A percentile compares a stretch with the other conserved stretches of the same genome.
phyloP scores from a whole-genome alignment of 2,113 vertebrate genomes.

The Lepidothrix coronata region DNA sequence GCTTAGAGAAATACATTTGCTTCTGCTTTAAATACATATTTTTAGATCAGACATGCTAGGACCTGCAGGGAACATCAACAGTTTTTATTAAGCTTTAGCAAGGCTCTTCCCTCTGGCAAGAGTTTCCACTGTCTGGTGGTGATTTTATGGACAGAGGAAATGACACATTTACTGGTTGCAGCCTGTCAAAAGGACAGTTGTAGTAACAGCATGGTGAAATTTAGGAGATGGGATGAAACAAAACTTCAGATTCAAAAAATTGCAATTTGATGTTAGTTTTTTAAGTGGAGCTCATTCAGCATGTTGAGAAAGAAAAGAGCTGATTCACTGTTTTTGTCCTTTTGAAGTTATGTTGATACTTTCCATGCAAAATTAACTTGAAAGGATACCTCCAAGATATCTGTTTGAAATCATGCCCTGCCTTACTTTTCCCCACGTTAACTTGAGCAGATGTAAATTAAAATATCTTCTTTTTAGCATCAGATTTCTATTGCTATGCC shows the following conservation, averaged over 20 bases:
- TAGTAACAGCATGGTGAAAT: not conserved
- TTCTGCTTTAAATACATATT: not conserved
- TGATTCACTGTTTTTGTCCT: not conserved
- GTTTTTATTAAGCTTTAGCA: conserved; percentile 3
- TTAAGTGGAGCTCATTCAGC: not conserved
- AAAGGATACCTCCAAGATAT: not conserved
- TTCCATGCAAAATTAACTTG: not conserved
- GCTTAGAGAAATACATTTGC: not conserved
- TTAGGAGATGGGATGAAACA: not conserved
- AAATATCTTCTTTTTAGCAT: not conserved
- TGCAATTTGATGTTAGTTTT: not conserved
- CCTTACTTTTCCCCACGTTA: not conserved
- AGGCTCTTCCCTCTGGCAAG: not conserved
- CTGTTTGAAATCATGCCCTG: not conserved
- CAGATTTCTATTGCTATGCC: not conserved
- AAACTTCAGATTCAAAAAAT: not conserved
- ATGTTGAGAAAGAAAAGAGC: not conserved
- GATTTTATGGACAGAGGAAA: conserved; percentile 27
- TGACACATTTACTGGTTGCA: not conserved
- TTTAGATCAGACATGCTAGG: not conserved
- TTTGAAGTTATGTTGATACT: conserved; percentile 7
- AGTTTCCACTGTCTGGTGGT: not conserved
- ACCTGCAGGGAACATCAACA: not conserved
- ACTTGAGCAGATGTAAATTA: not conserved
- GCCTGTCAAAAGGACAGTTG: not conserved